A percentile compares a stretch with the other conserved stretches of the same genome.
phyloP scores from a whole-genome alignment of 1,140 invertebrate genomes.

The Apis cerana region DNA sequence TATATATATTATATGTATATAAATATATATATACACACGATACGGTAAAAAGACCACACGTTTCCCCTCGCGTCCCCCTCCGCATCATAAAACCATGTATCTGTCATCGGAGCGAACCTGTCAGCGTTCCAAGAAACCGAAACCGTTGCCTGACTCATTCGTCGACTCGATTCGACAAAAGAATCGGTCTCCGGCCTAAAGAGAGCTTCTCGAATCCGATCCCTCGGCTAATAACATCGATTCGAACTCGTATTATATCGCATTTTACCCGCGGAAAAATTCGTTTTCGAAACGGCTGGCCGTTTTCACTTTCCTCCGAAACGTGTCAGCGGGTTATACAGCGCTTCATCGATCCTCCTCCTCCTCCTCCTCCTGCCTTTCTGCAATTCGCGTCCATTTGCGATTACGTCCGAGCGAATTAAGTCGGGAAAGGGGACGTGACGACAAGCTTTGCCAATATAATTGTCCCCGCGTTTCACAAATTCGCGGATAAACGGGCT shows the following conservation, averaged over 20 bases:
- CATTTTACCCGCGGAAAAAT: not conserved
- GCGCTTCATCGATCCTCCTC: constrained; percentile 53
- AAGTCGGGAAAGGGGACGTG: constrained; percentile 40
- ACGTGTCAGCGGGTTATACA: constrained; percentile 48
- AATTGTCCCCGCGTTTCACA: constrained; percentile 29
- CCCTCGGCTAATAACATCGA: not conserved
- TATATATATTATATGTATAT: too few species aligned
- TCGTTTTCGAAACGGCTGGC: not conserved
- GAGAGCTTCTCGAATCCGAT: not conserved
- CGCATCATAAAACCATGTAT: not conserved
- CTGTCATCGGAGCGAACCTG: not conserved
- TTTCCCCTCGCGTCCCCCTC: not conserved
- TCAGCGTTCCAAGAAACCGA: constrained; percentile 10
- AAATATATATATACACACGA: too few species aligned
- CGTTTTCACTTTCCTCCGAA: constrained; percentile 56
- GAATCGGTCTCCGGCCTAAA: not conserved
- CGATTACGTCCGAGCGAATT: constrained; percentile 44
- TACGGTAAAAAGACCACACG: not conserved
- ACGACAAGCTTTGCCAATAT: constrained; percentile 11
- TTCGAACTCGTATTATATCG: not conserved
- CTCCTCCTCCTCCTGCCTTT: not conserved
- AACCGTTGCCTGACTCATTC: not conserved
- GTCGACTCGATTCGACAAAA: not conserved
- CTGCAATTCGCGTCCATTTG: constrained; percentile 20
- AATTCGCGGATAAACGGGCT: constrained; percentile 3